These are phyloP conservation scores for Macaca mulatta DNA, from an alignment of 2,113 vertebrate genomes.

Conservation along the genomic window DNA sequence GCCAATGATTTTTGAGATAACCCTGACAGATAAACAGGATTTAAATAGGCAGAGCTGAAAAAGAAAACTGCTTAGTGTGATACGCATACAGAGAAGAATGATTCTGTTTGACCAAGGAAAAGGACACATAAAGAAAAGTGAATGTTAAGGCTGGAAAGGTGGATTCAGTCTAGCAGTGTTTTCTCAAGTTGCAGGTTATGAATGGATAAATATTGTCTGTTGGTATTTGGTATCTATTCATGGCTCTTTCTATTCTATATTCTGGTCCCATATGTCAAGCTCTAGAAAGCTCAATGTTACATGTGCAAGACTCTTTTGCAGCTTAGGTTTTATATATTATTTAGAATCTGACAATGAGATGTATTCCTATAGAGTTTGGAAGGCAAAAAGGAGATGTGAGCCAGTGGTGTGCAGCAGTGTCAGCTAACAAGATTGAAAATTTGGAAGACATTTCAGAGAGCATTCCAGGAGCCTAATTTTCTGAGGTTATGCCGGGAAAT, in stretches of 20 bases:
- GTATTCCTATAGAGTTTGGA: neutral
- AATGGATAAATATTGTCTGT: neutral
- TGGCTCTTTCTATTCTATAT: neutral
- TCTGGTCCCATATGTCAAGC: neutral
- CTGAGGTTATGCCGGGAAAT: neutral
- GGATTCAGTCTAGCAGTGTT: neutral
- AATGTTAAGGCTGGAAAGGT: neutral
- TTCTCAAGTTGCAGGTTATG: neutral
- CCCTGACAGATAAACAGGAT: neutral
- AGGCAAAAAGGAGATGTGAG: neutral
- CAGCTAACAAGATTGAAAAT: neutral
- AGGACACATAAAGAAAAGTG: neutral
- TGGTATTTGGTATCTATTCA: neutral
- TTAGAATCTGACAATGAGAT: neutral
- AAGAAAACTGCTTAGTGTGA: neutral
- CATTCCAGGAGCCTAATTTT: neutral
- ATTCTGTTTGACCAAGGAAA: neutral
- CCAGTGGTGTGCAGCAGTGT: too few relatives aligned
- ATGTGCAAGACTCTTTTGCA: neutral
- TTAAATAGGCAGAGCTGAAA: neutral
- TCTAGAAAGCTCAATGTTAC: neutral
- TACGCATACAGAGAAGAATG: neutral
- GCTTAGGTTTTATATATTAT: neutral
- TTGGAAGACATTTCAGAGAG: neutral
- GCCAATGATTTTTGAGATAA: neutral